phyloP scores from a whole-genome alignment of 2,113 vertebrate genomes.

The Laticauda laticaudata region DNA sequence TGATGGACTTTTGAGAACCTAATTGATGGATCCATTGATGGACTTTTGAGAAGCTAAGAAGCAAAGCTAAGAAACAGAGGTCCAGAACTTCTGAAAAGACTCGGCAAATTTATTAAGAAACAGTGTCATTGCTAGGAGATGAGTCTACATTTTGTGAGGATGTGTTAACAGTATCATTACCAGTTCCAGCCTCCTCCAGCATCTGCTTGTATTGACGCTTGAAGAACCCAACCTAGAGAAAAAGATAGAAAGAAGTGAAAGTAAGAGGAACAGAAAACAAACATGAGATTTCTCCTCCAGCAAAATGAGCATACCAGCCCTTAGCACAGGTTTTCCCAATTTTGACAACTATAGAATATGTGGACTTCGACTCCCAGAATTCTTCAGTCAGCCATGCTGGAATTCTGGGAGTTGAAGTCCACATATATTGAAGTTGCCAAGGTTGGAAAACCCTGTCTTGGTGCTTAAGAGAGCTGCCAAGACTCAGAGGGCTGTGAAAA shows the following conservation, averaged over 20 bases:
- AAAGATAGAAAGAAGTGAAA: background rate
- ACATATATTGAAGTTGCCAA: background rate
- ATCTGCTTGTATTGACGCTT: constrained; percentile 77
- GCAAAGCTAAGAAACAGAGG: background rate
- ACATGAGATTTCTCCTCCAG: background rate
- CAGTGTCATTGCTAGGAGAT: background rate
- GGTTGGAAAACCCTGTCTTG: background rate
- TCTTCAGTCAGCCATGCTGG: background rate
- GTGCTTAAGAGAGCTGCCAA: background rate
- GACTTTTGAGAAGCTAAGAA: background rate
- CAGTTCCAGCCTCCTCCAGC: constrained; percentile 45
- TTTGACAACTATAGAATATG: background rate
- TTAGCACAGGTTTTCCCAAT: background rate
- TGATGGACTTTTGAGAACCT: too few relatives aligned
- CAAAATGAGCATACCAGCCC: background rate
- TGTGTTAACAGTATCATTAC: background rate
- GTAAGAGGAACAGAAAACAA: background rate
- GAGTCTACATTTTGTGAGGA: background rate
- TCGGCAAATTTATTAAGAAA: background rate
- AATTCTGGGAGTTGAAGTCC: background rate
- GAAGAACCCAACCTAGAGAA: constrained; percentile 79
- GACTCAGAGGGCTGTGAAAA: background rate
- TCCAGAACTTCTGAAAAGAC: background rate
- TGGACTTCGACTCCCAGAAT: background rate
- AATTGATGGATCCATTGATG: background rate